These are phyloP conservation scores for Eulemur macaco DNA, from an alignment of 2,113 vertebrate genomes.

Conservation along the genomic window DNA sequence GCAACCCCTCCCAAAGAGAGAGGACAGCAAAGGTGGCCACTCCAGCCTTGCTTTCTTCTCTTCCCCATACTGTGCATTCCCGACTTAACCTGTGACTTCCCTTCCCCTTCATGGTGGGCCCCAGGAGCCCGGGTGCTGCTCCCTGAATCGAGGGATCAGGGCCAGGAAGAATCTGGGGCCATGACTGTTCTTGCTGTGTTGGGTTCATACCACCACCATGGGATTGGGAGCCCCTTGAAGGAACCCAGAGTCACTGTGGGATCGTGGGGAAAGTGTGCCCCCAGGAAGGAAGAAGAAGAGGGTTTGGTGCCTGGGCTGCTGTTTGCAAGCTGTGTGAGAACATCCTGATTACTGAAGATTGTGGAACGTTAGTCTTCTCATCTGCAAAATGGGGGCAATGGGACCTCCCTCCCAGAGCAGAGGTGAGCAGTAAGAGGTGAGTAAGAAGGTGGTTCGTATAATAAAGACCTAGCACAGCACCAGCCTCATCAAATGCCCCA, in stretches of 20 bases:
- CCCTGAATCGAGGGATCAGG: background rate
- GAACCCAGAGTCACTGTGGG: background rate
- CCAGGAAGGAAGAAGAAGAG: background rate
- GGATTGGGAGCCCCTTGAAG: background rate
- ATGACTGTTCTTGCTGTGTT: background rate
- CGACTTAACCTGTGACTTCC: background rate
- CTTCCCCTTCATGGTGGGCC: background rate
- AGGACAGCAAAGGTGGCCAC: background rate
- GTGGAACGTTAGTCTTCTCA: background rate
- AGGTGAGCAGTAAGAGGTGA: background rate
- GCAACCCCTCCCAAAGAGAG: background rate
- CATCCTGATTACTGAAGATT: background rate
- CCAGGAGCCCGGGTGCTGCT: background rate
- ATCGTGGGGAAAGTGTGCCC: background rate
- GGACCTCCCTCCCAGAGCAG: background rate
- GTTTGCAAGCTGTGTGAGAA: background rate
- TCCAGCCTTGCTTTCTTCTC: background rate
- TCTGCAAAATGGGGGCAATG: background rate
- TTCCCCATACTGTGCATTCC: background rate
- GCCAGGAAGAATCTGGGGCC: background rate
- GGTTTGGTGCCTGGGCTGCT: background rate
- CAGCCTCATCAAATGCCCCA: no score
- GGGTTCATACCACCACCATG: background rate
- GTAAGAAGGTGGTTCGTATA: background rate
- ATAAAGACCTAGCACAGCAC: background rate